Evolutionary conservation across 1,140 invertebrate species (phyloP).

Genomic region (Drosophila pallidifrons): DNA sequence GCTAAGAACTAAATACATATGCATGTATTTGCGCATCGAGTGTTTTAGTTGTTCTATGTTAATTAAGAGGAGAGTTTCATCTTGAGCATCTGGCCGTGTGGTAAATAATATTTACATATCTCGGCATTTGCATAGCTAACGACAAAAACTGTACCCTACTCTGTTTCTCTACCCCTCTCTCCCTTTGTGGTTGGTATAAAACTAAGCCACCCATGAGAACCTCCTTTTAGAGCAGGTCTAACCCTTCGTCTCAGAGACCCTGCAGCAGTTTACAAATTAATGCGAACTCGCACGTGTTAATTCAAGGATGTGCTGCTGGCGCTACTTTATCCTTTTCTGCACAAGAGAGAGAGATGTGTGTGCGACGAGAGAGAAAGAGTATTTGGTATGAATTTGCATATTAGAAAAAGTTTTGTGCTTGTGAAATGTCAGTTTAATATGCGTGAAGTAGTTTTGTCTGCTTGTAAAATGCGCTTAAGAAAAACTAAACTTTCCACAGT

Average conservation of each 20-base stretch:
- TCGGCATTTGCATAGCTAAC: conserved; percentile 78
- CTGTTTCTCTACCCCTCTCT: not conserved
- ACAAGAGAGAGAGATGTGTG: not conserved
- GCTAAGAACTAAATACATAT: conserved; percentile 66
- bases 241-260: conserved; percentile 6
- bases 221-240: not conserved
- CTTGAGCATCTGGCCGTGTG: conserved; percentile 77
- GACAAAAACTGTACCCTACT: conserved; percentile 65
- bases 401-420: conserved; percentile 81
- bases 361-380: conserved; percentile 1
- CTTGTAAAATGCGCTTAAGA: conserved; percentile 65
- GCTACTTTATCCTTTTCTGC: conserved; percentile 56
- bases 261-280: conserved; percentile 77
- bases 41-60: conserved; percentile 78
- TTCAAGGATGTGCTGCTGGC: conserved; percentile 70
- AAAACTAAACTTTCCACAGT: conserved; percentile 69
- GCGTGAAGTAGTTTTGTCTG: conserved; percentile 76
- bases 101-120: conserved; percentile 81
- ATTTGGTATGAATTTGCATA: conserved; percentile 79
- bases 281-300: conserved; percentile 81
- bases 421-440: conserved; percentile 81
- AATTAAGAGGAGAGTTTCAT: conserved; percentile 72
- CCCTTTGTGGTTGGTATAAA: conserved; percentile 6
- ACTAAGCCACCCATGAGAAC: conserved; percentile 4
- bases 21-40: conserved; percentile 70